These are phyloP conservation scores for Drosophila putrida DNA, from an alignment of 2,888 invertebrate species.

Conservation along the genomic window DNA sequence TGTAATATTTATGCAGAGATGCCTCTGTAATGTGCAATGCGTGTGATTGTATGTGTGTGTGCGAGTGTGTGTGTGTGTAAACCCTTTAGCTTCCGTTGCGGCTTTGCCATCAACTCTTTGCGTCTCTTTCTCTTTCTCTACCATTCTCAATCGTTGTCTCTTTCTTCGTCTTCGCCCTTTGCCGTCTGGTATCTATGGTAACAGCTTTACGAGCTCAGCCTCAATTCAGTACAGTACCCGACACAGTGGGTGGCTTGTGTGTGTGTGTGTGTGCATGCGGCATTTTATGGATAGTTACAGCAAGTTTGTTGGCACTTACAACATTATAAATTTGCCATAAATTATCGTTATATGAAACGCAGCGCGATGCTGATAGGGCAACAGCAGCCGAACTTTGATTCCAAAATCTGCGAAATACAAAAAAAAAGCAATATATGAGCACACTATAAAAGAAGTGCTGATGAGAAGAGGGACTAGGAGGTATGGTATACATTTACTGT, in stretches of 20 bases:
- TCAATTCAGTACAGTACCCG: constrained; percentile 43
- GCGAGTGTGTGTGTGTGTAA: constrained; percentile 19
- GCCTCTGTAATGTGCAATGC: constrained; percentile 34
- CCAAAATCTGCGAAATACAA: constrained; percentile 40
- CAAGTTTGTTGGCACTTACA: constrained; percentile 81
- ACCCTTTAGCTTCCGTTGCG: constrained; percentile 42
- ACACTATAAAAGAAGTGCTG: neutral
- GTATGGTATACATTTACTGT: no score
- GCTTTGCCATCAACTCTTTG: constrained; percentile 39
- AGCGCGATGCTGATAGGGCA: constrained; percentile 56
- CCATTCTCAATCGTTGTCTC: neutral
- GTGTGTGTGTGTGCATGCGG: constrained; percentile 32
- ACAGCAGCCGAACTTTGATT: constrained; percentile 60
- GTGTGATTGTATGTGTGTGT: neutral
- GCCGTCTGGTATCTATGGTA: constrained; percentile 61
- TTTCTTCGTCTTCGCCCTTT: neutral
- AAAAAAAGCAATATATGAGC: constrained; percentile 29
- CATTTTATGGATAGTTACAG: constrained; percentile 79
- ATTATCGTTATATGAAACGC: constrained; percentile 73
- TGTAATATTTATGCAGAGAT: constrained; percentile 72
- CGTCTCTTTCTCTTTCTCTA: constrained; percentile 1
- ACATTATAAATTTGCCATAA: constrained; percentile 79
- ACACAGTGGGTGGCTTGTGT: constrained; percentile 54
- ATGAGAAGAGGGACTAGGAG: neutral
- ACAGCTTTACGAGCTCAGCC: constrained; percentile 74